Conservation (phyloP, 2,888 invertebrate genomes). For the Cylindroiulus punctatus region DNA sequence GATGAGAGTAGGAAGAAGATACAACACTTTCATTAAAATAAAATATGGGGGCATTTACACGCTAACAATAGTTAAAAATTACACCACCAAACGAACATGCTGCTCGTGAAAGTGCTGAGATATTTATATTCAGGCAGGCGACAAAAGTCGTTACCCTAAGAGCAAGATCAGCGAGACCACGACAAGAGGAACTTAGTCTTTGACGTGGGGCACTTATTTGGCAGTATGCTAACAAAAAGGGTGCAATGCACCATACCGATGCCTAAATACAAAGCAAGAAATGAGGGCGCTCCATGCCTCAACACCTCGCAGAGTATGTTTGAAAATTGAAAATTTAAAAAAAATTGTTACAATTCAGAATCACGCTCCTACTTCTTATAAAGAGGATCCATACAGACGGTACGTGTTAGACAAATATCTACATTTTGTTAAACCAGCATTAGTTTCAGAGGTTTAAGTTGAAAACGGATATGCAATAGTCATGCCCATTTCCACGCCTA, state of each 20-base stretch:
- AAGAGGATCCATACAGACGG: too few relatives aligned
- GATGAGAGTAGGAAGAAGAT: constrained; percentile 34
- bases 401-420: too few relatives aligned
- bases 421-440: too few relatives aligned
- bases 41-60: constrained; percentile 51
- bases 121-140: constrained; percentile 49
- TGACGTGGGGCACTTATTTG: constrained; percentile 22
- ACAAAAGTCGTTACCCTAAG: constrained; percentile 49
- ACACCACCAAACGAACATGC: constrained; percentile 18
- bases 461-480: too few relatives aligned
- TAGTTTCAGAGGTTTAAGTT: too few relatives aligned
- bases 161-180: not conserved
- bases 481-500: not conserved
- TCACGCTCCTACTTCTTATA: too few relatives aligned
- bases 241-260: constrained; percentile 6
- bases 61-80: constrained; percentile 50
- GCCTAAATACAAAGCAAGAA: not conserved
- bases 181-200: constrained; percentile 12
- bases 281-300: not conserved
- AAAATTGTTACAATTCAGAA: too few relatives aligned
- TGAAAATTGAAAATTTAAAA: not conserved
- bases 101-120: constrained; percentile 47
- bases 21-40: constrained; percentile 33
- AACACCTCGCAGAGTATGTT: not conserved
- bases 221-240: constrained; percentile 20